Base-by-base conservation (phyloP, 2,113 vertebrate genomes). In the Erythrolamprus reginae region DNA sequence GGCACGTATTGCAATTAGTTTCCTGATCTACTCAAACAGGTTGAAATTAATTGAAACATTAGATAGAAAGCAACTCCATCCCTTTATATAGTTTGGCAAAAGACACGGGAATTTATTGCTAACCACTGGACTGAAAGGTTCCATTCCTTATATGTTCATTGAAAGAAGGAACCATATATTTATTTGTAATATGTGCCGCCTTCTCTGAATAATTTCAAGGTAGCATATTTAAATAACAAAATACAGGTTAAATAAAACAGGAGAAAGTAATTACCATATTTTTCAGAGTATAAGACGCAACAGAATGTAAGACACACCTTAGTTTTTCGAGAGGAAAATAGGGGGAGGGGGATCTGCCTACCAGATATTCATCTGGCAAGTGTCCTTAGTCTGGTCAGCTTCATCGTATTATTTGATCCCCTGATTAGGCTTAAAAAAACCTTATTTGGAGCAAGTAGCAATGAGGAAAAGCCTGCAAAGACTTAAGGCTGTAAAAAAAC, bases 1-100 rank as follows among this genome's bases (percentile, higher is more conserved):
- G 19, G 97, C 98, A 84, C 98, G 97, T 92, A 99, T 98, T 94
- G 98, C 98, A 88, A 99, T 93, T 89, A 99, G 95, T 3, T 95
- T 96, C 28, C 98, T 98, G 77, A 99, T 98, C 99, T 99, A 91
- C 33, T 95, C 28, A 56, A 90, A 82, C 9, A 26, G 24, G 5
- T 61, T 47, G 52, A 82, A 56, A 82, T 15, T 50, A 47, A 33
- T 3, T 56, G 28, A 84, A 48, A 87, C n/a, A 48, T 12, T 5
- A 21, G 28, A 51, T 28, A 61, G 52, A 55, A 24, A 45, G 65
- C 24, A 87, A 56, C 12, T 33, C 6, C 33, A 77, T 4, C 70
- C 5, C 8, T 51, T 51, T n/a, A n/a, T n/a, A 45, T 21, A n/a
- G 77, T 82, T 51, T 28, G 33, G 17, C 33, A 77, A 77, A 77